Percentiles rank a stretch among this genome's conserved stretches.
phyloP scores from a whole-genome alignment of 2,113 vertebrate species.

The Tachycineta bicolor region DNA sequence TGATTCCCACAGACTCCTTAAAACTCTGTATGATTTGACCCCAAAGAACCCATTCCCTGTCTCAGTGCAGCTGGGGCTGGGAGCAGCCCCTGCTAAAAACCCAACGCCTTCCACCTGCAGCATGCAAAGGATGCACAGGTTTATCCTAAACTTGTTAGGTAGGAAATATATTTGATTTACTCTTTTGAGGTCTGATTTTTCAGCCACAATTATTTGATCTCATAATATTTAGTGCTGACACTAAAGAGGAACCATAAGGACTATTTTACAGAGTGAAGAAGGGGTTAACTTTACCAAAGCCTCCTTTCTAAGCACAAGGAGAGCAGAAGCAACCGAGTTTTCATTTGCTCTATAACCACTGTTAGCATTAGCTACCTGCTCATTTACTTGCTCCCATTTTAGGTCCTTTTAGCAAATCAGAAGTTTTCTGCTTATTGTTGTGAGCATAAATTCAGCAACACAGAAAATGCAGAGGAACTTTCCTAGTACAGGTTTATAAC shows the following conservation, averaged over 20 bases:
- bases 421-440: neutral
- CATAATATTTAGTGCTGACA: neutral
- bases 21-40: neutral
- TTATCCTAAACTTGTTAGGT: neutral
- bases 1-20: neutral
- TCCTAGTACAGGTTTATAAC: neutral
- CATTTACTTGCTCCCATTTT: neutral
- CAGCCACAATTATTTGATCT: slow-evolving; percentile 20
- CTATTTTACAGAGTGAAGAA: neutral
- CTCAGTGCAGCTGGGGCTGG: neutral
- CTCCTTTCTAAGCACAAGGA: neutral
- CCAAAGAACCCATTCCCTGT: neutral
- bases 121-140: neutral
- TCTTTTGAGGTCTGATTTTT: slow-evolving; percentile 14
- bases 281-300: neutral
- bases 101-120: neutral
- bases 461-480: neutral
- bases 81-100: neutral
- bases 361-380: neutral
- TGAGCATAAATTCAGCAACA: neutral
- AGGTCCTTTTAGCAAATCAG: neutral
- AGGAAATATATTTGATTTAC: neutral
- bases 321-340: neutral
- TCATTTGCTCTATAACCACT: neutral
- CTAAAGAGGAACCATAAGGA: neutral